Conservation (phyloP, 1,140 invertebrate genomes). For the Zeugodacus cucurbitae region DNA sequence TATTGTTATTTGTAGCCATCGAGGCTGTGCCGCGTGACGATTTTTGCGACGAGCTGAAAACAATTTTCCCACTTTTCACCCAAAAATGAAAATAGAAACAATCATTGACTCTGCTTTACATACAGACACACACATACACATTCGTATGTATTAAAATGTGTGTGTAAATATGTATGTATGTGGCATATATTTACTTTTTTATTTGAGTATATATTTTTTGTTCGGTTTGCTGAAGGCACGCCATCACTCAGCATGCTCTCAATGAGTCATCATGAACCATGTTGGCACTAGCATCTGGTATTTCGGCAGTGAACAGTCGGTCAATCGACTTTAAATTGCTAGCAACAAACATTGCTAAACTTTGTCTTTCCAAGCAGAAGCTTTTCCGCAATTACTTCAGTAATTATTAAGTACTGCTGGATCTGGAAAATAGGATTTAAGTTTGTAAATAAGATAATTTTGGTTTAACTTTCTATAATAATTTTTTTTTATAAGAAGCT, state of each 20-base stretch:
- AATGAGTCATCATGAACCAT: conserved; percentile 17
- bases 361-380: not conserved
- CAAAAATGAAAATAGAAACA: conserved; percentile 15
- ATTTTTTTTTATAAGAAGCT: too few species aligned
- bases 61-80: conserved; percentile 18
- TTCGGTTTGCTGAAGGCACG: not conserved
- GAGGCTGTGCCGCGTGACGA: conserved; percentile 32
- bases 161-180: not conserved
- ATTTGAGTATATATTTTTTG: not conserved
- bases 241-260: conserved; percentile 7
- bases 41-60: conserved; percentile 28
- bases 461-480: too few species aligned
- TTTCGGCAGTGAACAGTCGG: not conserved
- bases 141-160: not conserved
- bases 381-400: too few species aligned
- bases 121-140: not conserved
- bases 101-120: not conserved
- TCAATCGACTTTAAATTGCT: not conserved
- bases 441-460: too few species aligned
- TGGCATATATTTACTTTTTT: not conserved
- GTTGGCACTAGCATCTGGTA: not conserved
- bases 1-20: not conserved
- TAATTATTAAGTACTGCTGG: too few species aligned
- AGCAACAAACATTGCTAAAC: not conserved
- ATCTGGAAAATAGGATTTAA: too few species aligned